Evolutionary conservation across 2,888 invertebrate genomes (phyloP).

Genomic region (Blera fallax): DNA sequence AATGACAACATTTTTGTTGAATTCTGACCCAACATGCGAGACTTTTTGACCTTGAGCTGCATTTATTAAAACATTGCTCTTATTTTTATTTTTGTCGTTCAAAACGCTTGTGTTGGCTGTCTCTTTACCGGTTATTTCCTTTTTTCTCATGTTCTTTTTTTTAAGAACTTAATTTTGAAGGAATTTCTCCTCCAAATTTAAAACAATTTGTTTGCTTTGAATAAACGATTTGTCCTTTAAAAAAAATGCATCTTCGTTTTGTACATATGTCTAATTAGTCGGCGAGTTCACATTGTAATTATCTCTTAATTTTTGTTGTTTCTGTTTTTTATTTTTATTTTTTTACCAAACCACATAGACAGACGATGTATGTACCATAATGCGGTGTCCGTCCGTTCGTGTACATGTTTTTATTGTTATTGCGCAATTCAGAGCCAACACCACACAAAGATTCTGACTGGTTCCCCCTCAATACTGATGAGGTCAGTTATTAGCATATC

Average conservation of each 20-base stretch:
- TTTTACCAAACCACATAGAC: constrained; percentile 21
- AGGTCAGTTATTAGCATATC: constrained; percentile 70
- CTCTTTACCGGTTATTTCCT: neutral
- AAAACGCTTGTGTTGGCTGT: neutral
- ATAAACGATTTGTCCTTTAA: constrained; percentile 60
- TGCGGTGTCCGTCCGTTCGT: constrained; percentile 7
- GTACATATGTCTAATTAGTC: constrained; percentile 51
- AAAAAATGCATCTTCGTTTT: constrained; percentile 16
- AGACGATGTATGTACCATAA: constrained; percentile 9
- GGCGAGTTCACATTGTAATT: constrained; percentile 63
- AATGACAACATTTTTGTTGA: neutral
- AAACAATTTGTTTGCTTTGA: constrained; percentile 8
- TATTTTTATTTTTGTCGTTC: too few species aligned
- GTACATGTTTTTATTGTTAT: constrained; percentile 40
- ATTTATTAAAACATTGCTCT: neutral
- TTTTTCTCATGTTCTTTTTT: neutral
- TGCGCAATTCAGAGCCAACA: constrained; percentile 45
- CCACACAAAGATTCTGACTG: constrained; percentile 26
- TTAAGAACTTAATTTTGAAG: constrained; percentile 38
- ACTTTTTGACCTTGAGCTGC: neutral
- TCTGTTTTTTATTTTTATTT: constrained; percentile 11
- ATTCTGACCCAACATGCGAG: neutral
- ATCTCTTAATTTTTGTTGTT: constrained; percentile 28
- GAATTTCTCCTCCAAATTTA: constrained; percentile 39
- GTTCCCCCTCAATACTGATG: constrained; percentile 49